A percentile compares a stretch with the other conserved stretches of the same genome.
These are phyloP conservation scores for Loripinus fragilis DNA, from an alignment of 2,888 invertebrate genomes.

Conservation along the genomic window DNA sequence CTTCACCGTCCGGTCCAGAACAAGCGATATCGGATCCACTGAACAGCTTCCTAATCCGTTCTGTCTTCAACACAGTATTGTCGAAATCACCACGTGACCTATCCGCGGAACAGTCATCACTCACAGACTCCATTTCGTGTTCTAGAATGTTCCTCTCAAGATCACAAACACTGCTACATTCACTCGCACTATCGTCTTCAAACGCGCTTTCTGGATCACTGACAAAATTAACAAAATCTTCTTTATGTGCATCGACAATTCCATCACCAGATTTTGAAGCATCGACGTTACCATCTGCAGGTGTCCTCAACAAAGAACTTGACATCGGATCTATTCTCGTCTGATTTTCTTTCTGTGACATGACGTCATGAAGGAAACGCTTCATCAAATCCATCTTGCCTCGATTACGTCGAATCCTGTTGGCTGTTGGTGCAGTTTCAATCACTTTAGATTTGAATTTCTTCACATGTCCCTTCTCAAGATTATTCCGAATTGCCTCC, in stretches of 20 bases:
- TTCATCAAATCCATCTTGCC: neutral
- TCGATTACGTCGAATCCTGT: neutral
- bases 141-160: constrained; percentile 39
- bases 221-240: neutral
- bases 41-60: constrained; percentile 22
- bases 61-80: constrained; percentile 15
- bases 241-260: neutral
- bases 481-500: neutral
- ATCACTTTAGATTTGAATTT: neutral
- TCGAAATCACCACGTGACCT: neutral
- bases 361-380: neutral
- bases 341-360: neutral
- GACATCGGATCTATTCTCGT: neutral
- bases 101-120: neutral
- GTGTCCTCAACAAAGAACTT: neutral
- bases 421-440: neutral
- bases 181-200: constrained; percentile 31
- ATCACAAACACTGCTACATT: constrained; percentile 37
- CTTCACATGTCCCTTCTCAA: neutral
- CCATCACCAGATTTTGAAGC: neutral
- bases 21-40: constrained; percentile 19
- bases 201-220: constrained; percentile 27
- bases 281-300: neutral
- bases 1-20: constrained; percentile 4
- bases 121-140: neutral